Conservation (phyloP, 2,888 invertebrate species). For the Mechanitis mazaeus region DNA sequence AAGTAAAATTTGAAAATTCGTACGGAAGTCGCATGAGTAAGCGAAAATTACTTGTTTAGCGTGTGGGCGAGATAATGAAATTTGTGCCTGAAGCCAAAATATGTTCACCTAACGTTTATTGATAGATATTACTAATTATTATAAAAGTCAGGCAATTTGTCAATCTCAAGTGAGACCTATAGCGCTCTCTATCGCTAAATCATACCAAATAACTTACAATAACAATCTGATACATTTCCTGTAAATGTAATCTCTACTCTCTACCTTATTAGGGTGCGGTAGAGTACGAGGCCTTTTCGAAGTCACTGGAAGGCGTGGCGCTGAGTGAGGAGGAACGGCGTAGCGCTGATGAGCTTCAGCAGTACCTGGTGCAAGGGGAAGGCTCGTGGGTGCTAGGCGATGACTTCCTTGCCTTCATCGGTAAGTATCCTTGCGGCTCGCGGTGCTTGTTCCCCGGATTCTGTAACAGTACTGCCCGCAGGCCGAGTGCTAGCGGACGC, state of each 20-base stretch:
- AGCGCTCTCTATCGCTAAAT: too few species aligned
- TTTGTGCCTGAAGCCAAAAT: background rate
- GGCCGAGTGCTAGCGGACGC: constrained; percentile 79
- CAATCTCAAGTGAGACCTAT: too few species aligned
- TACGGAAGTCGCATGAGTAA: constrained; percentile 1
- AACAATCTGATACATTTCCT: background rate
- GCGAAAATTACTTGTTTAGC: background rate
- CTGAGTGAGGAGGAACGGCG: constrained; percentile 84
- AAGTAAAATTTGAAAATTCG: constrained; percentile 6
- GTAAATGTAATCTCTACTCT: background rate
- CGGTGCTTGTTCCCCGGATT: background rate
- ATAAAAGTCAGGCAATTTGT: too few species aligned
- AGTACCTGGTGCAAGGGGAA: constrained; percentile 91
- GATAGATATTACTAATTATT: too few species aligned
- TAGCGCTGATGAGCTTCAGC: constrained; percentile 88
- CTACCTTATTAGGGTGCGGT: constrained; percentile 74
- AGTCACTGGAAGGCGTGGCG: constrained; percentile 80
- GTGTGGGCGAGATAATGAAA: constrained; percentile 6
- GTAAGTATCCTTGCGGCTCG: constrained; percentile 50
- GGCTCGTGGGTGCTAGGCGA: constrained; percentile 96
- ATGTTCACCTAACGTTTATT: too few species aligned
- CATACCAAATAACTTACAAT: too few species aligned
- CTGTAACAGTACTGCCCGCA: constrained; percentile 79
- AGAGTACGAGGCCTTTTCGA: constrained; percentile 84
- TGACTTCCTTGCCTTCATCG: constrained; percentile 88